phyloP scores from a whole-genome alignment of 1,140 invertebrate genomes.

The Aphis gossypii region DNA sequence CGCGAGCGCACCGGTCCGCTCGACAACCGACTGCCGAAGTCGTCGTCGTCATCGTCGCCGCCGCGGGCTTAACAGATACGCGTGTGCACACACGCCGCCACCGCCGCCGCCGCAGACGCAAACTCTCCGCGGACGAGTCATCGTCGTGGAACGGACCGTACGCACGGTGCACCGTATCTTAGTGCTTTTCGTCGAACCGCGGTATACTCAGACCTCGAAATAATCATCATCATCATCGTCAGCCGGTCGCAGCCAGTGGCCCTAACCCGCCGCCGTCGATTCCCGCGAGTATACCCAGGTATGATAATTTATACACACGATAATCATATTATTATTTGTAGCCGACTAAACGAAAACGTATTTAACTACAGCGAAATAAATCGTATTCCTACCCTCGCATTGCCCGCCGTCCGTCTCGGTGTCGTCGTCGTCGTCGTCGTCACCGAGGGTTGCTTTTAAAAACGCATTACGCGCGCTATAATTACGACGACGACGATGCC shows the following conservation, averaged over 20 bases:
- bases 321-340: not conserved
- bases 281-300: conserved; percentile 31
- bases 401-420: not conserved
- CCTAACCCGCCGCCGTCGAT: not conserved
- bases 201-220: not conserved
- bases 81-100: not conserved
- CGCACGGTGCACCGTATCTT: not conserved
- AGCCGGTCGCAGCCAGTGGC: not conserved
- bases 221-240: too few species aligned
- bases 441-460: not conserved
- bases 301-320: not conserved
- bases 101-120: too few species aligned
- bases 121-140: not conserved
- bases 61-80: not conserved
- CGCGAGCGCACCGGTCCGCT: not conserved
- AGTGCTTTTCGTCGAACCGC: not conserved
- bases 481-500: not conserved
- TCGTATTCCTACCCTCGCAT: not conserved
- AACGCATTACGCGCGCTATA: conserved; percentile 8
- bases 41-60: too few species aligned
- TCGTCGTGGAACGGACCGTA: not conserved
- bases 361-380: not conserved
- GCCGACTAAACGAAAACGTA: not conserved
- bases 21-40: not conserved
- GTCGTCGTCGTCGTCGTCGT: not conserved